phyloP scores from a whole-genome alignment of 2,888 invertebrate species.

The Melieria crassipennis region DNA sequence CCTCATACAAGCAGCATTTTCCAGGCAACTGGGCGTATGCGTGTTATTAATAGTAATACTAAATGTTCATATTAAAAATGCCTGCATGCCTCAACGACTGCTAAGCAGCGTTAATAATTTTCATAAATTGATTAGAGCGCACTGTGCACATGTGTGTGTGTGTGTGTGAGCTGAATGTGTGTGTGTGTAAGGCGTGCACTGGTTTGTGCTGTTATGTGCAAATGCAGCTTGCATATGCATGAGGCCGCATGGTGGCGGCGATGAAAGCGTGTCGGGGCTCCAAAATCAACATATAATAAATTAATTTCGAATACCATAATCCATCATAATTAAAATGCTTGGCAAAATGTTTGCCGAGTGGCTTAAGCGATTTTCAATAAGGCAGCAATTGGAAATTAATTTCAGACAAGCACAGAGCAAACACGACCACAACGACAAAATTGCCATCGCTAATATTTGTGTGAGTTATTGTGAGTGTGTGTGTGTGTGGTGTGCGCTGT shows the following conservation, averaged over 20 bases:
- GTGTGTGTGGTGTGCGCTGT: neutral
- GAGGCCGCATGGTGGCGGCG: conserved; percentile 4
- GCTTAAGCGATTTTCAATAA: conserved; percentile 38
- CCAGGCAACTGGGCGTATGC: no score
- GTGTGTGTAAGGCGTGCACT: no score
- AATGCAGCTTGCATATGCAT: neutral
- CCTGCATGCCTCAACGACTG: neutral
- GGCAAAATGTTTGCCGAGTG: conserved; percentile 38
- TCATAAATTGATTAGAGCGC: neutral
- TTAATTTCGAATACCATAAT: conserved; percentile 37
- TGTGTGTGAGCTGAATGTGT: neutral
- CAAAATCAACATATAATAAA: conserved; percentile 18
- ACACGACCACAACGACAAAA: neutral
- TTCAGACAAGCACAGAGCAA: conserved; percentile 3
- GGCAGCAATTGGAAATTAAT: conserved; percentile 43
- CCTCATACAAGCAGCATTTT: no score
- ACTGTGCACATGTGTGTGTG: neutral
- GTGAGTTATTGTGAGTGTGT: neutral
- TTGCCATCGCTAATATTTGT: neutral
- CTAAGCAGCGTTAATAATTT: neutral
- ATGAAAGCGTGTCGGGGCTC: neutral
- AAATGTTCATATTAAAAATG: no score
- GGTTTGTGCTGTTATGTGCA: no score
- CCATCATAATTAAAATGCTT: conserved; percentile 42
- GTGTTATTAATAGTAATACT: no score